Conservation (phyloP, 2,888 invertebrate genomes). For the Ceramica pisi region DNA sequence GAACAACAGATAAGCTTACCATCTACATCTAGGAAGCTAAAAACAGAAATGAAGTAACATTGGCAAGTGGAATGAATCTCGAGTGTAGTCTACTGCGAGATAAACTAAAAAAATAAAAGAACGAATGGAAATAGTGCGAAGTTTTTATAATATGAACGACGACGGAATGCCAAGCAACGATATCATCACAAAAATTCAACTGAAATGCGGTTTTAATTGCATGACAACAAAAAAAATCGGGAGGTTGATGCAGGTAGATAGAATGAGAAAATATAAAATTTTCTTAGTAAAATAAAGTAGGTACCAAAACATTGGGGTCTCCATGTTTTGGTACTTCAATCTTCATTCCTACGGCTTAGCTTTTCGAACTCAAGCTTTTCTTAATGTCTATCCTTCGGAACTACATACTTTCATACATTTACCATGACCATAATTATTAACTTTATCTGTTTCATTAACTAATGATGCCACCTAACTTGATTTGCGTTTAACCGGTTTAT, state of each 20-base stretch:
- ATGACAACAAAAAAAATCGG: neutral
- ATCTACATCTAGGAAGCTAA: slow-evolving; percentile 27
- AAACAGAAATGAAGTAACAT: slow-evolving; percentile 35
- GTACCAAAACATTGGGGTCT: too few species aligned
- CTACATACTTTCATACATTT: slow-evolving; percentile 1
- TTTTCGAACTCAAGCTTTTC: neutral
- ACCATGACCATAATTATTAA: neutral
- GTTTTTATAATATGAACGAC: slow-evolving; percentile 3
- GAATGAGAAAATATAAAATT: neutral
- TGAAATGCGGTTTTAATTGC: slow-evolving; percentile 35
- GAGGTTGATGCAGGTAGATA: slow-evolving; percentile 4
- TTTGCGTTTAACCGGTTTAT: neutral
- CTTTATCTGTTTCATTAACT: neutral
- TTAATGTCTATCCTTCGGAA: neutral
- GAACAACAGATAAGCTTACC: slow-evolving; percentile 41
- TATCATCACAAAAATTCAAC: slow-evolving; percentile 29
- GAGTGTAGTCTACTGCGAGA: slow-evolving; percentile 7
- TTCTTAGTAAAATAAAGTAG: neutral
- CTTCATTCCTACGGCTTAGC: too few species aligned
- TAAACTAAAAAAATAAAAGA: slow-evolving; percentile 22
- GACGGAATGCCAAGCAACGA: slow-evolving; percentile 32
- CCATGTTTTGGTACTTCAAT: neutral
- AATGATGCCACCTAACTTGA: neutral
- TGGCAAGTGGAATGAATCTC: slow-evolving; percentile 2
- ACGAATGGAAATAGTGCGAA: slow-evolving; percentile 29